phyloP scores from a whole-genome alignment of 2,797 vertebrate species.

The Eidolon dupreanum region DNA sequence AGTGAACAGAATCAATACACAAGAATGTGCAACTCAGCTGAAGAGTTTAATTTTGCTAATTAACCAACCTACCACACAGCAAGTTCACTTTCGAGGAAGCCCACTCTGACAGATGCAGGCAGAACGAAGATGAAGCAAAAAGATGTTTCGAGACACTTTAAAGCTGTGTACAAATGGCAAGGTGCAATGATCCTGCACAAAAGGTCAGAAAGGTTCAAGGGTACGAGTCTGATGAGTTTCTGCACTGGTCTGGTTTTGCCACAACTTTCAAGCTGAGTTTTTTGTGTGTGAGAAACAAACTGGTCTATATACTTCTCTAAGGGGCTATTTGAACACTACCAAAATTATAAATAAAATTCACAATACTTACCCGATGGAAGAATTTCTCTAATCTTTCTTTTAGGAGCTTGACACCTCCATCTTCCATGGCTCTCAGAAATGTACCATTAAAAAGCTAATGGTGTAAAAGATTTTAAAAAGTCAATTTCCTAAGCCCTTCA shows the following conservation, averaged over 20 bases:
- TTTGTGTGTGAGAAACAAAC: not conserved
- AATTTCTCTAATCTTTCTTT: slow-evolving; percentile 98
- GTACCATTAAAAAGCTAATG: slow-evolving; percentile 97
- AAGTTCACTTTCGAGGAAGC: not conserved
- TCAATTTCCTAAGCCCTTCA: not conserved
- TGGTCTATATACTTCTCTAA: not conserved
- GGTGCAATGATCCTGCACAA: not conserved
- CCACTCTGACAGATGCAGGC: not conserved
- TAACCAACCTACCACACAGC: not conserved
- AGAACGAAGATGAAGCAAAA: not conserved
- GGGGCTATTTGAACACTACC: not conserved
- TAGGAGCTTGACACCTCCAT: slow-evolving; percentile 93
- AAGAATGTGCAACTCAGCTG: not conserved
- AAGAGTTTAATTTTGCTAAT: not conserved
- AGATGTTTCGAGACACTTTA: not conserved
- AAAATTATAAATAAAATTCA: not conserved
- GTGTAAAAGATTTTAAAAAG: not conserved
- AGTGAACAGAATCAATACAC: not conserved
- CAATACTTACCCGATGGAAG: slow-evolving; percentile 94
- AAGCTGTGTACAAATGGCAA: not conserved
- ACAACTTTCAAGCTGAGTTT: not conserved
- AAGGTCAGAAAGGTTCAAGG: not conserved
- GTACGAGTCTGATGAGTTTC: not conserved
- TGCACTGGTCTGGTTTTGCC: not conserved
- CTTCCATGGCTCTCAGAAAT: slow-evolving; percentile 93